Percentiles rank a stretch among this genome's conserved stretches.
These are phyloP conservation scores for Nixonia krombeini DNA, from an alignment of 1,140 invertebrate genomes.

Conservation along the genomic window DNA sequence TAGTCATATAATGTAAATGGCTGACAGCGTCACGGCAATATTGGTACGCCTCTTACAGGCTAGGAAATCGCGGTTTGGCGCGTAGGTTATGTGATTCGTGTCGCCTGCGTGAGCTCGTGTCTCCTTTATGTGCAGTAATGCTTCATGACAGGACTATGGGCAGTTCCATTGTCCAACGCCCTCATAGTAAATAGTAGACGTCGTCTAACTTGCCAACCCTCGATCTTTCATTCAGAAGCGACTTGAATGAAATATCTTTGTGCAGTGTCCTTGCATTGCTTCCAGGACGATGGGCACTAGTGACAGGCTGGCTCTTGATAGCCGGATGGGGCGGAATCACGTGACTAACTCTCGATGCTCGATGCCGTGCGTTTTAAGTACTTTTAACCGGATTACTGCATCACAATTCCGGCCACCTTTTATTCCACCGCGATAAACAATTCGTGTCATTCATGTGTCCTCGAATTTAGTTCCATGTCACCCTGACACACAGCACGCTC, in stretches of 20 bases:
- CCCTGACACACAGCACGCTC: too few species aligned
- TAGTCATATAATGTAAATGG: too few species aligned
- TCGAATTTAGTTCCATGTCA: too few species aligned
- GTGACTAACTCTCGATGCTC: neutral
- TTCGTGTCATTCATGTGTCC: conserved; percentile 10
- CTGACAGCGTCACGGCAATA: neutral
- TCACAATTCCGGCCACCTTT: conserved; percentile 18
- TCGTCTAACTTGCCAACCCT: conserved; percentile 26
- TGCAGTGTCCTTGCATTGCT: conserved; percentile 4
- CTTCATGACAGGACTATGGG: conserved; percentile 46
- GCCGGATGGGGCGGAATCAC: conserved; percentile 33
- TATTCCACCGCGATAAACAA: neutral
- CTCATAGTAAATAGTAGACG: conserved; percentile 44
- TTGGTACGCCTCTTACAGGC: neutral
- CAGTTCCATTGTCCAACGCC: conserved; percentile 43
- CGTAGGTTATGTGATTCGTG: conserved; percentile 6
- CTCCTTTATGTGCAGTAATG: conserved; percentile 51
- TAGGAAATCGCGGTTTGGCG: neutral
- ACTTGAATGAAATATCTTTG: conserved; percentile 44
- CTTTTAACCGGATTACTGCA: conserved; percentile 34
- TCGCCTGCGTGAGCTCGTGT: conserved; percentile 11
- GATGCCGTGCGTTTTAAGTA: neutral
- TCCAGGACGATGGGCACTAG: conserved; percentile 9
- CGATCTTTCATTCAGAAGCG: conserved; percentile 35
- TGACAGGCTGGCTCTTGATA: conserved; percentile 23